Evolutionary conservation across 1,140 invertebrate genomes (phyloP).

Genomic region (Melanaphis sacchari): DNA sequence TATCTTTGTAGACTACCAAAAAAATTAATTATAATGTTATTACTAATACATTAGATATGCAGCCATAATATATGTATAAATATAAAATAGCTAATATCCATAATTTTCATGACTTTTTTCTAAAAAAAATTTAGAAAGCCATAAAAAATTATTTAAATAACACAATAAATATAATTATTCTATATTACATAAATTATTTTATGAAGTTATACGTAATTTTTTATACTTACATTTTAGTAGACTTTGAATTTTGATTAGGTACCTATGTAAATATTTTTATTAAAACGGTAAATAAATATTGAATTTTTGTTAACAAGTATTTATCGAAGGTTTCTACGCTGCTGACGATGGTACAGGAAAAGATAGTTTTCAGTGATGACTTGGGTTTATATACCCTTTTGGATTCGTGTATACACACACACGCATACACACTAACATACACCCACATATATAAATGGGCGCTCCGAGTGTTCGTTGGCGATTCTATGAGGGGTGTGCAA

Average conservation of each 20-base stretch:
- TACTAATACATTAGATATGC: too few relatives aligned
- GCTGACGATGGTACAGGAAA: background rate
- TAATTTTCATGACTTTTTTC: too few relatives aligned
- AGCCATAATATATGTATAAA: too few relatives aligned
- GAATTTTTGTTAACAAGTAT: background rate
- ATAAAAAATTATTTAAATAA: too few relatives aligned
- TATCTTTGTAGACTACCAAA: background rate
- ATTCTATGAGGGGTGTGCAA: constrained; percentile 8
- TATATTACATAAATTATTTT: background rate
- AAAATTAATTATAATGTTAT: too few relatives aligned
- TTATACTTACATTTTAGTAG: background rate
- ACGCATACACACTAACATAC: background rate
- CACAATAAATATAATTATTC: too few relatives aligned
- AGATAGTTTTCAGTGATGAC: background rate
- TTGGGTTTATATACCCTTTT: constrained; percentile 36
- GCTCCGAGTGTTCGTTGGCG: constrained; percentile 27
- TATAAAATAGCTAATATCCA: too few relatives aligned
- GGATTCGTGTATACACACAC: background rate
- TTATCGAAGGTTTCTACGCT: background rate
- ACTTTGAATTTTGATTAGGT: background rate
- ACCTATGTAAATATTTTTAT: background rate
- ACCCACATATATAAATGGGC: constrained; percentile 19
- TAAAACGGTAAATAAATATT: background rate
- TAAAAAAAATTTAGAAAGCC: too few relatives aligned
- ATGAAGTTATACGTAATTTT: background rate